These are phyloP conservation scores for Ascaphus truei DNA, from an alignment of 2,113 vertebrate species.

Conservation along the genomic window DNA sequence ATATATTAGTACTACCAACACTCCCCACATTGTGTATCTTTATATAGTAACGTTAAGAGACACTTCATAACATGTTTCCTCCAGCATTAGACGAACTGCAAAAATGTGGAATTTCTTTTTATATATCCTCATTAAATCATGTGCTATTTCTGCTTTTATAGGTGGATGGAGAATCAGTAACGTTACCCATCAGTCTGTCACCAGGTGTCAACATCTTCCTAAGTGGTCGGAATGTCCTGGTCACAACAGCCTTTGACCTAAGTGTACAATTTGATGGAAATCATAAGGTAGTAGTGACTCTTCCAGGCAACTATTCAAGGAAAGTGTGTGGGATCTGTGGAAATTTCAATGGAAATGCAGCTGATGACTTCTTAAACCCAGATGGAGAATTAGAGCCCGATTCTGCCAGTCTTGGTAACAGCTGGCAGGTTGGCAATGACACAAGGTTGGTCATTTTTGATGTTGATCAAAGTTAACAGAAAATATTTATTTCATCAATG, in stretches of 20 bases:
- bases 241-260: constrained; percentile 50
- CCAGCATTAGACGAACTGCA: too few species aligned
- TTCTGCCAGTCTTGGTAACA: constrained; percentile 54
- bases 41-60: too few species aligned
- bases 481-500: too few species aligned
- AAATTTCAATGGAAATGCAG: constrained; percentile 46
- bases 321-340: constrained; percentile 54
- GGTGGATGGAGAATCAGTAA: neutral
- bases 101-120: neutral
- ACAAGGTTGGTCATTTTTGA: constrained; percentile 40
- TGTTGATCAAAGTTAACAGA: neutral
- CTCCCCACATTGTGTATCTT: too few species aligned
- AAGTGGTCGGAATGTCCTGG: constrained; percentile 44
- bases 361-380: constrained; percentile 58
- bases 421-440: constrained; percentile 55
- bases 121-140: neutral
- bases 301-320: constrained; percentile 40
- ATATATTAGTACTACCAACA: too few species aligned
- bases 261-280: constrained; percentile 52
- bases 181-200: constrained; percentile 30
- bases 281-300: constrained; percentile 43
- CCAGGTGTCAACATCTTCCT: constrained; percentile 26
- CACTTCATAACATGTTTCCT: too few species aligned
- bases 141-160: neutral
- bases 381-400: constrained; percentile 49